These are phyloP conservation scores for Solenopsis invicta DNA, from an alignment of 1,140 invertebrate genomes.

Conservation along the genomic window DNA sequence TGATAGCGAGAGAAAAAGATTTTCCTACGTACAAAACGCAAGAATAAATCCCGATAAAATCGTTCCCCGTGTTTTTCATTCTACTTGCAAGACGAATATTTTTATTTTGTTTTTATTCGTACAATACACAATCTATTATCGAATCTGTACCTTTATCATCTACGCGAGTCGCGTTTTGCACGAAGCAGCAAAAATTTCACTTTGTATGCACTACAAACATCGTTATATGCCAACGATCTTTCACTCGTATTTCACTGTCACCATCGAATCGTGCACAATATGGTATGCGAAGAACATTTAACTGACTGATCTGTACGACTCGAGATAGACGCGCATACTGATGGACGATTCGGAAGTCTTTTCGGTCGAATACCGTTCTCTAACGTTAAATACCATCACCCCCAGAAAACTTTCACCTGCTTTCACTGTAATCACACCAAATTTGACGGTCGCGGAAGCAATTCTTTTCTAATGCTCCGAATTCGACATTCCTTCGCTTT, in stretches of 20 bases:
- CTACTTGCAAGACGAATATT: neutral
- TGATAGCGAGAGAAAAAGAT: too few relatives aligned
- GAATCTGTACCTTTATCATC: neutral
- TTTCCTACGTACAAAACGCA: too few relatives aligned
- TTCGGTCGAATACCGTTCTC: too few relatives aligned
- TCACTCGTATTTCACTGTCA: neutral
- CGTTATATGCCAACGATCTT: neutral
- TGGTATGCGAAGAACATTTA: neutral
- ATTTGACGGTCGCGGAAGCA: constrained; percentile 19
- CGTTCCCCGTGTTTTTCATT: neutral
- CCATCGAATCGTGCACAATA: neutral
- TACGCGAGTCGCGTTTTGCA: neutral
- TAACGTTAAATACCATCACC: too few relatives aligned
- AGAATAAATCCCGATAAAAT: too few relatives aligned
- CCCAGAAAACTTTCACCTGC: too few relatives aligned
- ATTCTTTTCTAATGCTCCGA: constrained; percentile 24
- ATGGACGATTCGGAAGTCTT: constrained; percentile 48
- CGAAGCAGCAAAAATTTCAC: neutral
- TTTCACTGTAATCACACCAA: too few relatives aligned
- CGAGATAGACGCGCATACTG: neutral
- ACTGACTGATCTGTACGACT: neutral
- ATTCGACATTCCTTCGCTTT: too few relatives aligned
- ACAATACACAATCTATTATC: neutral
- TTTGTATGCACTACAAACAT: neutral
- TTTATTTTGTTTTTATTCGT: neutral